Evolutionary conservation across 2,888 invertebrate genomes (phyloP).

Genomic region (Megamerina dolium): DNA sequence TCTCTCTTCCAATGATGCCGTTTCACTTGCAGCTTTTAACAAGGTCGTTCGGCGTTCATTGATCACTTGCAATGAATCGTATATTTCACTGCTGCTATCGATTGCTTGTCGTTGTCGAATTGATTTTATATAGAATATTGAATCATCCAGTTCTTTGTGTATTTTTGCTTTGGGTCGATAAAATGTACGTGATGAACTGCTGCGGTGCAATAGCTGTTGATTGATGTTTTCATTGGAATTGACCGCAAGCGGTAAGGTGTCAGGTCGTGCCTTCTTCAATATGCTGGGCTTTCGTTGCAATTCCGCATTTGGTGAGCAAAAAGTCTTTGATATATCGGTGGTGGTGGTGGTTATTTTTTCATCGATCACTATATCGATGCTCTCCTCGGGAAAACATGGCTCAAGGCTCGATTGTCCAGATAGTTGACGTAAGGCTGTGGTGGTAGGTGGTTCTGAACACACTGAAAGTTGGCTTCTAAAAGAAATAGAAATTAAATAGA

Average conservation of each 20-base stretch:
- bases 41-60: conserved; percentile 46
- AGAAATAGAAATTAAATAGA: background rate
- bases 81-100: conserved; percentile 33
- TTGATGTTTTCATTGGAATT: conserved; percentile 20
- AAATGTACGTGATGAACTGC: conserved; percentile 46
- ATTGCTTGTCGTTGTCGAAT: conserved; percentile 23
- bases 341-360: conserved; percentile 14
- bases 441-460: conserved; percentile 45
- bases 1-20: conserved; percentile 37
- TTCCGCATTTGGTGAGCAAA: background rate
- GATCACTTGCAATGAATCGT: conserved; percentile 47
- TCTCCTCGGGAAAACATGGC: conserved; percentile 47
- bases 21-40: conserved; percentile 44
- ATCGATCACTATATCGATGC: conserved; percentile 19
- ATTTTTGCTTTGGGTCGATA: conserved; percentile 43
- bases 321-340: background rate
- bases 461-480: conserved; percentile 46
- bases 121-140: conserved; percentile 39
- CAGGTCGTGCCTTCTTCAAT: conserved; percentile 40
- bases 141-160: conserved; percentile 41
- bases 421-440: conserved; percentile 38
- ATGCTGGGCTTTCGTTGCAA: conserved; percentile 17
- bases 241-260: conserved; percentile 32
- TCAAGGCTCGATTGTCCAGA: conserved; percentile 49
- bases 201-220: conserved; percentile 29